Evolutionary conservation across 2,113 vertebrate species (phyloP).

Genomic region (Erythrocercus mccallii): DNA sequence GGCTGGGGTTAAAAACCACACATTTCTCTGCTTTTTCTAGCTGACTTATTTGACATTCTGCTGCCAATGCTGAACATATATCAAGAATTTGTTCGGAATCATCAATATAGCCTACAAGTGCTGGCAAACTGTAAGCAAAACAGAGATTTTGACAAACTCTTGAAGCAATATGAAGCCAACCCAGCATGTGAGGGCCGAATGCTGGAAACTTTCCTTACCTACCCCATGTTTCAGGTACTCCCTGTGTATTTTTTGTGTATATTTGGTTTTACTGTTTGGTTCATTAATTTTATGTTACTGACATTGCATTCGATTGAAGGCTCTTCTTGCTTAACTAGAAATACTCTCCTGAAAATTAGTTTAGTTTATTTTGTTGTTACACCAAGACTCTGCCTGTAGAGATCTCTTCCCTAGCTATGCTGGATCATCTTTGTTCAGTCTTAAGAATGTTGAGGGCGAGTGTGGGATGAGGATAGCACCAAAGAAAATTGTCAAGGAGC

Average conservation of each 20-base stretch:
- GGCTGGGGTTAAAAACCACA: not conserved
- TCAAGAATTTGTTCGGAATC: slow-evolving; percentile 98
- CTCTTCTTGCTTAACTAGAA: not conserved
- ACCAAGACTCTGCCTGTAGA: not conserved
- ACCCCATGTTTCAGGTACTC: slow-evolving; percentile 98
- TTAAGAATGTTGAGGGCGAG: not conserved
- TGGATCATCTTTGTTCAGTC: not conserved
- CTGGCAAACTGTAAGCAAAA: slow-evolving; percentile 99
- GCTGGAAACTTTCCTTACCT: slow-evolving; percentile 98
- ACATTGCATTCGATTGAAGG: not conserved
- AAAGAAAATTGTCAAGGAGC: not conserved
- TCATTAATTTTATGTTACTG: not conserved
- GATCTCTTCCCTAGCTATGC: not conserved
- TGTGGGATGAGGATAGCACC: not conserved
- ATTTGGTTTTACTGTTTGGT: not conserved
- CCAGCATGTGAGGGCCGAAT: slow-evolving; percentile 94
- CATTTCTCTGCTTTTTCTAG: slow-evolving; percentile 72
- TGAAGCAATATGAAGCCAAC: slow-evolving; percentile 97
- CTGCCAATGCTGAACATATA: slow-evolving; percentile 99
- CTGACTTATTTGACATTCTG: slow-evolving; percentile 97
- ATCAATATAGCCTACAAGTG: slow-evolving; percentile 97
- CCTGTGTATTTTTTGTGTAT: not conserved
- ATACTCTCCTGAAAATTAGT: not conserved
- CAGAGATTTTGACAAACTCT: slow-evolving; percentile 97
- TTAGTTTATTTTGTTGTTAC: not conserved